A percentile compares a stretch with the other conserved stretches of the same genome.
Conservation (phyloP, 2,888 invertebrate genomes). For the Temnothorax ravouxi region DNA sequence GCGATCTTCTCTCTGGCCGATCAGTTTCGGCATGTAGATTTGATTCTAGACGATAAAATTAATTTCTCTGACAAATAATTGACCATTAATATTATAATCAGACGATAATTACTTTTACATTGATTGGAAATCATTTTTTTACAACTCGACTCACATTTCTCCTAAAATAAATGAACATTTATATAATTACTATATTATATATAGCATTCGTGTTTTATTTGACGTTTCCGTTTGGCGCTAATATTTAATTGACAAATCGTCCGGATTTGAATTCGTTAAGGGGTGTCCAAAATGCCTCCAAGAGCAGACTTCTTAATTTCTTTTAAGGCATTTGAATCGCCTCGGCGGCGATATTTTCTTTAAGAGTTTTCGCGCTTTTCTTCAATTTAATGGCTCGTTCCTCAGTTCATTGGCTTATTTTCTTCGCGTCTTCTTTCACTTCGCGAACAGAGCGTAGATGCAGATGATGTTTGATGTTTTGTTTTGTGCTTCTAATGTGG, state of each 20-base stretch:
- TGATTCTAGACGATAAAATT: conserved; percentile 19
- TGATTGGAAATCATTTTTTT: background rate
- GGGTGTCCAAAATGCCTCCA: conserved; percentile 19
- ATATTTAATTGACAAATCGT: conserved; percentile 9
- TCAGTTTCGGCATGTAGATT: conserved; percentile 11
- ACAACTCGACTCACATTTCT: background rate
- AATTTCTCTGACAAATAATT: background rate
- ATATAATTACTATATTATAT: background rate
- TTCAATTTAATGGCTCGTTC: conserved; percentile 38
- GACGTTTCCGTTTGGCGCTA: background rate
- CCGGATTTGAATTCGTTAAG: conserved; percentile 10
- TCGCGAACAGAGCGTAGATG: conserved; percentile 1
- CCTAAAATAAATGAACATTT: background rate
- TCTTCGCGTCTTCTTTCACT: conserved; percentile 24
- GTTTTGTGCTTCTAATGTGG: conserved; percentile 40
- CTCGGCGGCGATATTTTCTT: background rate
- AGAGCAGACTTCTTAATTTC: conserved; percentile 53
- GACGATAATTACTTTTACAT: background rate
- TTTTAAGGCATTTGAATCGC: conserved; percentile 22
- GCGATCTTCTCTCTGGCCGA: conserved; percentile 2
- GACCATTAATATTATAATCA: background rate
- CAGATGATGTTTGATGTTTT: background rate
- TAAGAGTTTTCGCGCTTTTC: conserved; percentile 30
- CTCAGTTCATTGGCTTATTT: conserved; percentile 21
- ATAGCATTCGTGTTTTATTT: background rate